These are phyloP conservation scores for Sarcophaga rosellei DNA, from an alignment of 2,888 invertebrate species.

Conservation along the genomic window DNA sequence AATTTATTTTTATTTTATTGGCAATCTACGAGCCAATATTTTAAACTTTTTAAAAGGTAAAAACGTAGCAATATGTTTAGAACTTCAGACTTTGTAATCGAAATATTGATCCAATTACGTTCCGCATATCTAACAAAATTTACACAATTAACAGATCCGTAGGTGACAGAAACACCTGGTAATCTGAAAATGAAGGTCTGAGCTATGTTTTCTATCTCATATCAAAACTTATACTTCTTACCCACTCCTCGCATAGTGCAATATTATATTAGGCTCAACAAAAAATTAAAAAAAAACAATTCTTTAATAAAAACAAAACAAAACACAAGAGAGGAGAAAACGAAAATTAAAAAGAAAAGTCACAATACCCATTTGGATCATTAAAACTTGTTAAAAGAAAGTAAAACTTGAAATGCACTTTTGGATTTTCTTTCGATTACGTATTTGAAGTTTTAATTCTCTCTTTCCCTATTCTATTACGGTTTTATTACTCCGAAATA, in stretches of 20 bases:
- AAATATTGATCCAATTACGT: no score
- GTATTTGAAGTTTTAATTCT: conserved; percentile 18
- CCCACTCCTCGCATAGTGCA: background rate
- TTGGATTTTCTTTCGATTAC: conserved; percentile 68
- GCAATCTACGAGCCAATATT: no score
- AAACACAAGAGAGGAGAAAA: background rate
- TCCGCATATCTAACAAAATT: no score
- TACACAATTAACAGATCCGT: no score
- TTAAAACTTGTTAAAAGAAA: conserved; percentile 70
- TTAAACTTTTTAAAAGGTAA: no score
- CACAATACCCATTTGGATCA: conserved; percentile 69
- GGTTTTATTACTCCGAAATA: background rate
- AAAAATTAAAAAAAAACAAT: conserved; percentile 32
- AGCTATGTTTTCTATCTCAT: no score
- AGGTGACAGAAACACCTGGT: no score
- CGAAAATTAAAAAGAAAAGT: conserved; percentile 38
- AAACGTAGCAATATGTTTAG: no score
- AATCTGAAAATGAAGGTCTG: no score
- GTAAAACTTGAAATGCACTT: conserved; percentile 70
- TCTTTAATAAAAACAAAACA: conserved; percentile 28
- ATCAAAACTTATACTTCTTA: no score
- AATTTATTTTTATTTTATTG: no score
- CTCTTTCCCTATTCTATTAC: conserved; percentile 12
- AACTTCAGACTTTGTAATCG: no score
- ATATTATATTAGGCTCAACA: conserved; percentile 18